Base-by-base conservation (phyloP, 2,113 vertebrate species). In the Forbesichthys papilliferus region DNA sequence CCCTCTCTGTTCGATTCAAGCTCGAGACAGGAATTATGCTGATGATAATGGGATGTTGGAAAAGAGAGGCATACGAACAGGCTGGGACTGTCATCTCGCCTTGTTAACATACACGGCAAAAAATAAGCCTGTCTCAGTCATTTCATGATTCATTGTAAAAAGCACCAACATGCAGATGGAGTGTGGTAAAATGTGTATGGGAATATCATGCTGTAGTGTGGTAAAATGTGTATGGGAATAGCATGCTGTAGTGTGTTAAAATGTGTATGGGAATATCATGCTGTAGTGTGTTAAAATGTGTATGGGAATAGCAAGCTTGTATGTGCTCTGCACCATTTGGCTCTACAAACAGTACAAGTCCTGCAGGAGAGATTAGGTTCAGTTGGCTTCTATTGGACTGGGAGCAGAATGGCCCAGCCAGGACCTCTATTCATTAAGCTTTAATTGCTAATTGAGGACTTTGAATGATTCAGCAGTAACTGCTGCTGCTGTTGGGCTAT, bases 381-480 rank as follows among this genome's bases (percentile, higher is more conserved):
- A 79, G 36, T 63, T 51, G 74, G 77, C 78, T 74, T 78, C 77
- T 72, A 69, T 68, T 80, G 80, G 68, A 78, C 74, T 58, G 48
- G 77, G 64, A 78, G 71, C 72, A 61, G 69, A 87, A 79, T 61
- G 69, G 71, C 75, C 68, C 77, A 46, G 74, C 63, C 33, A 79
- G 71, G 83, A 83, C 85, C 78, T 84, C 81, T 84, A 88, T 90
- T 89, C 86, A 86, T 90, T 92, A 87, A 71, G 82, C 59, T 78
- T 76, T 86, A 92, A 90, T 89, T 89, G 87, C 90, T 89, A 92
- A 89, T 90, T 88, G 86, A 81, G 81, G 78, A 74, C 78, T 86
- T 84, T 88, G 77, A 90, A 88, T 88, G 86, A 88, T 88, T 88
- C 86, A 85, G 83, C 84, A 87, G 78, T 79, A 80, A 73, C 79